These are phyloP conservation scores for Philypnodon macrostomus DNA, from an alignment of 2,797 vertebrate species.

Conservation along the genomic window DNA sequence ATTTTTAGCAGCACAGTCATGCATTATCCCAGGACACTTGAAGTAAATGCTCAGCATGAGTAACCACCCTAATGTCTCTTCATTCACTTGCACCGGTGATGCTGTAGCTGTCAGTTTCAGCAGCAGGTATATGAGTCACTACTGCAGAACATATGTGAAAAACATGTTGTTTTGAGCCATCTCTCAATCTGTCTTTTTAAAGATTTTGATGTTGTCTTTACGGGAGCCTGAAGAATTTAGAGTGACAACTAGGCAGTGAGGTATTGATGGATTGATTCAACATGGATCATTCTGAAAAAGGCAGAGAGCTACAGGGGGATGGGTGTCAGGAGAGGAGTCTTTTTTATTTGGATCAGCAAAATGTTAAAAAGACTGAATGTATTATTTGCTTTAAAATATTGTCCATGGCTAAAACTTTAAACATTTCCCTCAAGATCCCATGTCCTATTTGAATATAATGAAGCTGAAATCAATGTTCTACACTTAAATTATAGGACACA, in stretches of 20 bases:
- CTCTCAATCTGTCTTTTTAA: background rate
- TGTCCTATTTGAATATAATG: slow-evolving; percentile 35
- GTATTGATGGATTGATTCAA: slow-evolving; percentile 45
- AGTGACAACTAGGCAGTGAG: slow-evolving; percentile 32
- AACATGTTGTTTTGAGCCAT: slow-evolving; percentile 6
- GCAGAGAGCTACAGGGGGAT: slow-evolving; percentile 13
- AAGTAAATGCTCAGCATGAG: slow-evolving; percentile 22
- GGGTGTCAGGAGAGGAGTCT: background rate
- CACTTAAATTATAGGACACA: slow-evolving; percentile 48
- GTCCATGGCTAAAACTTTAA: background rate
- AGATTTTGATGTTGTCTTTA: slow-evolving; percentile 6
- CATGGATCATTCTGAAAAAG: slow-evolving; percentile 37
- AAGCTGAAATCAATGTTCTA: slow-evolving; percentile 5
- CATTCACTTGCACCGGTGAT: slow-evolving; percentile 15
- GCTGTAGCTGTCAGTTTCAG: slow-evolving; percentile 26
- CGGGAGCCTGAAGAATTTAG: slow-evolving; percentile 16
- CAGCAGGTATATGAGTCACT: slow-evolving; percentile 51
- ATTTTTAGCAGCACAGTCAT: slow-evolving; percentile 41
- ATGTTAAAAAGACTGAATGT: slow-evolving; percentile 1
- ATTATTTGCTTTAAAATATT: background rate
- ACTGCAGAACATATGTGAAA: slow-evolving; percentile 26
- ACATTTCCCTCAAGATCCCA: slow-evolving; percentile 3
- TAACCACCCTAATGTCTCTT: slow-evolving; percentile 18
- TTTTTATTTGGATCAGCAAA: slow-evolving; percentile 21
- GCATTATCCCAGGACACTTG: slow-evolving; percentile 34